These are phyloP conservation scores for Zaprionus camerounensis DNA, from an alignment of 1,140 invertebrate genomes.

Conservation along the genomic window DNA sequence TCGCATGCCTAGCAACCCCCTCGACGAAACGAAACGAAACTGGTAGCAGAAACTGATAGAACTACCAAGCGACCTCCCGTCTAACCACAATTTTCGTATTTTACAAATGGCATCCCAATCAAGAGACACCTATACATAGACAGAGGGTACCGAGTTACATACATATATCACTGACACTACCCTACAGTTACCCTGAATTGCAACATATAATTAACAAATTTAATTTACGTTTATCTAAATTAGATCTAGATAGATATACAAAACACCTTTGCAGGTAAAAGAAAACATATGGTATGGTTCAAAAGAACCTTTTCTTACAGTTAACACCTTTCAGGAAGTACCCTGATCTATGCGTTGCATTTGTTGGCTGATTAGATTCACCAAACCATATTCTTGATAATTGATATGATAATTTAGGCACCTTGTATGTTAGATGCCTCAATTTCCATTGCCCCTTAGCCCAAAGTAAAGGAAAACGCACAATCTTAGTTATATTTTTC, in stretches of 20 bases:
- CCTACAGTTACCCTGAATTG: not conserved
- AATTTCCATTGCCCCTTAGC: not conserved
- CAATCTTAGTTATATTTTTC: slow-evolving; percentile 52
- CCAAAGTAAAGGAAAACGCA: not conserved
- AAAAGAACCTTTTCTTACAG: too few relatives aligned
- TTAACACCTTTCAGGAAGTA: too few relatives aligned
- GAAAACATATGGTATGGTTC: too few relatives aligned
- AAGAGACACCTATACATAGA: not conserved
- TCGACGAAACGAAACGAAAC: slow-evolving; percentile 5
- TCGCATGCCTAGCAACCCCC: slow-evolving; percentile 50
- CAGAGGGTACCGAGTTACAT: not conserved
- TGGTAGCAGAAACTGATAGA: not conserved
- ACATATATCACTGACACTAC: not conserved
- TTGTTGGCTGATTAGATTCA: too few relatives aligned
- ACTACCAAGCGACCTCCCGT: not conserved
- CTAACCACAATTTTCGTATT: slow-evolving; percentile 37
- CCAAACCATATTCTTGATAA: too few relatives aligned
- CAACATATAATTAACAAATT: not conserved
- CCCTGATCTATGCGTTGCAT: too few relatives aligned
- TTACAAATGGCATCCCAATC: slow-evolving; percentile 41
- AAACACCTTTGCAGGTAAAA: not conserved
- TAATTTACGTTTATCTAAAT: not conserved
- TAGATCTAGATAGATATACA: not conserved
- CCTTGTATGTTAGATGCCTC: too few relatives aligned
- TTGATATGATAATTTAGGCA: too few relatives aligned